Evolutionary conservation across 2,888 invertebrate genomes (phyloP).

Genomic region (Lucinisca nassula): DNA sequence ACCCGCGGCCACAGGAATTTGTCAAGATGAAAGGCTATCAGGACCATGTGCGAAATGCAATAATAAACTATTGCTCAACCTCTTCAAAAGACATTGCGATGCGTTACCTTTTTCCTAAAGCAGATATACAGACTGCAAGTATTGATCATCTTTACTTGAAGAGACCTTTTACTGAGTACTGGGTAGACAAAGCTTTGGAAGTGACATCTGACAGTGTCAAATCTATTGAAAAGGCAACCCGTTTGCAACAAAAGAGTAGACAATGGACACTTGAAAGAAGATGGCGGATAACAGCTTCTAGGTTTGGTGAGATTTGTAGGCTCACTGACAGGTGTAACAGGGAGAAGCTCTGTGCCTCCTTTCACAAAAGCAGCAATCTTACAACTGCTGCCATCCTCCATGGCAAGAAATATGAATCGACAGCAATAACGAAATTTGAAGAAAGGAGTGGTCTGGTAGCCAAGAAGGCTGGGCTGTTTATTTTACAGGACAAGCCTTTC

Average conservation of each 20-base stretch:
- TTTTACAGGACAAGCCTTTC: constrained; percentile 38
- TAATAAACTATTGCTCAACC: not conserved
- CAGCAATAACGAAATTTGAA: constrained; percentile 41
- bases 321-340: constrained; percentile 35
- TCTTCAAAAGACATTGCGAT: not conserved
- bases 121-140: not conserved
- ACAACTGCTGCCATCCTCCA: constrained; percentile 34
- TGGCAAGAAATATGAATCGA: constrained; percentile 56
- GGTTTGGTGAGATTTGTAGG: constrained; percentile 59
- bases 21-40: not conserved
- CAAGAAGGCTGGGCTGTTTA: constrained; percentile 49
- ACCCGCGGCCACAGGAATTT: not conserved
- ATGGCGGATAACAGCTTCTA: constrained; percentile 65
- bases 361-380: constrained; percentile 13
- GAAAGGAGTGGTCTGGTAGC: constrained; percentile 2
- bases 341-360: constrained; percentile 35
- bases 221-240: constrained; percentile 41
- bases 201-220: not conserved
- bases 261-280: constrained; percentile 16
- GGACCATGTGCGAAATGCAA: not conserved
- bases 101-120: too few species aligned
- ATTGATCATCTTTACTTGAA: constrained; percentile 36
- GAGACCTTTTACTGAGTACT: constrained; percentile 33
- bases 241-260: constrained; percentile 21
- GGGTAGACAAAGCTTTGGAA: constrained; percentile 36